phyloP scores from a whole-genome alignment of 2,113 vertebrate species.

The Mus musculus region DNA sequence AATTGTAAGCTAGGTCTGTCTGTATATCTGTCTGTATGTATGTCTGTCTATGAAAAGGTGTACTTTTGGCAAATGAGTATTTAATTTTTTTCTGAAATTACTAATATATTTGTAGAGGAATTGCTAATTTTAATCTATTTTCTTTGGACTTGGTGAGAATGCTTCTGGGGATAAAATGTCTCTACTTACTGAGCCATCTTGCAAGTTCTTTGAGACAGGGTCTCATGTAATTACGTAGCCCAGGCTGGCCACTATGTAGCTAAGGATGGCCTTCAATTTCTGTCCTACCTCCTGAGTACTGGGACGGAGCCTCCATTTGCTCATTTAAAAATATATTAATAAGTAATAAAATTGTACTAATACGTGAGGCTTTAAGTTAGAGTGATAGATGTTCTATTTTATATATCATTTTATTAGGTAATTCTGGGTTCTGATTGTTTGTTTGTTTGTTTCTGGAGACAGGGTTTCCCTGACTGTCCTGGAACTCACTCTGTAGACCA shows the following conservation, averaged over 20 bases:
- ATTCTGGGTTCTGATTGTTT: background rate
- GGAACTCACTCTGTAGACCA: too few species aligned
- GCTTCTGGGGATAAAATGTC: background rate
- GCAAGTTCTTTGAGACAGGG: background rate
- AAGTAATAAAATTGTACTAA: constrained; percentile 11
- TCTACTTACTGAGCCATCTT: background rate
- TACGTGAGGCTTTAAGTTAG: background rate
- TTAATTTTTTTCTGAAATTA: constrained; percentile 42
- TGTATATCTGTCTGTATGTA: background rate
- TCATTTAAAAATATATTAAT: background rate
- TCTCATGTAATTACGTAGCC: background rate
- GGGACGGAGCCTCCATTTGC: background rate
- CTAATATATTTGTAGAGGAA: background rate
- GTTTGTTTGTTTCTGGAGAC: background rate
- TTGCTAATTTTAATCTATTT: constrained; percentile 22
- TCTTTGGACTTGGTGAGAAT: background rate
- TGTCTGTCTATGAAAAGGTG: constrained; percentile 2
- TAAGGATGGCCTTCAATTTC: background rate
- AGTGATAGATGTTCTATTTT: background rate
- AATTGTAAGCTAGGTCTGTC: background rate
- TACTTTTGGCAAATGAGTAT: constrained; percentile 55
- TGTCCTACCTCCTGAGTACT: background rate
- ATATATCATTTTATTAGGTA: background rate
- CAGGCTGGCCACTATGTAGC: background rate
- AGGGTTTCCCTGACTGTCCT: too few species aligned